Percentiles rank a stretch among this genome's conserved stretches.
Conservation (phyloP, 1,140 invertebrate species). For the Dinoponera quadriceps region DNA sequence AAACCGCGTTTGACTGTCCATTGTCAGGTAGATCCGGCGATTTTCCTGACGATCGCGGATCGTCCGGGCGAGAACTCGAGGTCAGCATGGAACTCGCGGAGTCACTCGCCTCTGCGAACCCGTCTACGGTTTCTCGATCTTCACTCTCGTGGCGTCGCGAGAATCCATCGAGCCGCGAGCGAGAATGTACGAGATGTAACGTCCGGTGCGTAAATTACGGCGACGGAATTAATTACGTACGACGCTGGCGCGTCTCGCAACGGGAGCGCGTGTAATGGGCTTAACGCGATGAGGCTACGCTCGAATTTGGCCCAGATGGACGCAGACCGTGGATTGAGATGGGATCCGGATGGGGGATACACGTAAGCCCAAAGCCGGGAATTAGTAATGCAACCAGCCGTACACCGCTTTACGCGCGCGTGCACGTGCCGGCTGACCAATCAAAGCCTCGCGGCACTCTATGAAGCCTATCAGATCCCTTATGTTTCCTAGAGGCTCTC, state of each 20-base stretch:
- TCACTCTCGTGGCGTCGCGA: not conserved
- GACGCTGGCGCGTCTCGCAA: conserved; percentile 39
- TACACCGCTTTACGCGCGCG: conserved; percentile 55
- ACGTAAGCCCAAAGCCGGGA: conserved; percentile 65
- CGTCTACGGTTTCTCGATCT: not conserved
- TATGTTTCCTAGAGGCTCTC: conserved; percentile 62
- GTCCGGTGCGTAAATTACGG: conserved; percentile 35
- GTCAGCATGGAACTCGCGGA: too few relatives aligned
- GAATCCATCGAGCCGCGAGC: not conserved
- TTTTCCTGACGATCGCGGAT: not conserved
- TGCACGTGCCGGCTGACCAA: conserved; percentile 72
- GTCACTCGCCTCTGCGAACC: too few relatives aligned
- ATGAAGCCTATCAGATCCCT: conserved; percentile 74
- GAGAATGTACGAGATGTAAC: conserved; percentile 18
- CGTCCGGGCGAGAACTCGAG: not conserved
- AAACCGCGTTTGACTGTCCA: too few relatives aligned
- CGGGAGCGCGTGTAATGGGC: conserved; percentile 62
- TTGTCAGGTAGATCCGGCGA: too few relatives aligned
- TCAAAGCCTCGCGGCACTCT: conserved; percentile 70
- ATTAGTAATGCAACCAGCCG: conserved; percentile 71
- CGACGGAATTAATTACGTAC: conserved; percentile 54
- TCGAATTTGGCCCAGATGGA: conserved; percentile 61
- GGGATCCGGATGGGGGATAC: conserved; percentile 28
- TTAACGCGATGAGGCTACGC: conserved; percentile 54
- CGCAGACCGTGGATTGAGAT: conserved; percentile 36